Evolutionary conservation across 2,797 vertebrate species (phyloP).

Genomic region (Mormyrops boulengeri): DNA sequence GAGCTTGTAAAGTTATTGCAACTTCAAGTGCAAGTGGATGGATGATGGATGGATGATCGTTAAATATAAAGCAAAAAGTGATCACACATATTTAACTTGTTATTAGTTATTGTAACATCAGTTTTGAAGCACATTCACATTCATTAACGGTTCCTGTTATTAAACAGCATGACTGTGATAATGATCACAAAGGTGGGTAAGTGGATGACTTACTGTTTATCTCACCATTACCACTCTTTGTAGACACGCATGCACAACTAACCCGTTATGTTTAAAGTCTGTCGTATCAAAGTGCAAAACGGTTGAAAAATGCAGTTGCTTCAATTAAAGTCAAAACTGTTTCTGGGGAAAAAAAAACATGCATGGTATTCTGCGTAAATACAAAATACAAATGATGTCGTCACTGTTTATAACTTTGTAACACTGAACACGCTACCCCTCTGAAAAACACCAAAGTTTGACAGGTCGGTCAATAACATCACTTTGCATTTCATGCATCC

Average conservation of each 20-base stretch:
- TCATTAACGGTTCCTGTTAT: neutral
- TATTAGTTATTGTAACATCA: neutral
- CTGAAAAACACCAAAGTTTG: neutral
- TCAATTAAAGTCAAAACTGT: neutral
- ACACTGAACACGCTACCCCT: neutral
- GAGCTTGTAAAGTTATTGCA: neutral
- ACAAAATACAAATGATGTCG: neutral
- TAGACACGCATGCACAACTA: neutral
- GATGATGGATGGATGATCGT: neutral
- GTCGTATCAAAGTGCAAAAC: neutral
- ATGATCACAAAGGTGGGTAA: neutral
- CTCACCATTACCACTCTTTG: neutral
- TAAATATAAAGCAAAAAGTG: neutral
- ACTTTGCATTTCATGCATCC: conserved; percentile 45
- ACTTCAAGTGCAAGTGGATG: neutral
- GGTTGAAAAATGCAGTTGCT: neutral
- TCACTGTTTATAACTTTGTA: neutral
- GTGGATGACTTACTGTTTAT: no score
- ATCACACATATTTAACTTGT: neutral
- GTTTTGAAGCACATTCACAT: neutral
- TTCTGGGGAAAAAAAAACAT: neutral
- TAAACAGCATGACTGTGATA: neutral
- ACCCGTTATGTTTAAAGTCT: neutral
- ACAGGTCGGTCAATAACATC: conserved; percentile 46
- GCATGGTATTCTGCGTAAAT: neutral